Base-by-base conservation (phyloP, 2,797 vertebrate species). In the Xenopus petersii region DNA sequence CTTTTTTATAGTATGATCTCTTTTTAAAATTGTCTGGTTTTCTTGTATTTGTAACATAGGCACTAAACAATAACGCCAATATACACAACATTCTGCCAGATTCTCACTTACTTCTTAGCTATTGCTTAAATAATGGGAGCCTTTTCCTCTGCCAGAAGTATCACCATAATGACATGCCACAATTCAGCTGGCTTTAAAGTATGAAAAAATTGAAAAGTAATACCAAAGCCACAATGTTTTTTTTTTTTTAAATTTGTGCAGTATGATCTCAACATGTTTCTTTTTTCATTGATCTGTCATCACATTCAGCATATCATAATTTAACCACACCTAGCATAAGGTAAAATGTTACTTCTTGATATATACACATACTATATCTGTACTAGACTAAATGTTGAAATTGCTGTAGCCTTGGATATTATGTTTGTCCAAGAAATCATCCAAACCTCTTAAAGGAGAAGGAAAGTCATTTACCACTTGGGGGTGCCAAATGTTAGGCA, bases 101-200 rank as follows among this genome's bases (percentile, higher is more conserved):
- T 79, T 79, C 76, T 79, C 71, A 70, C 67, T 64, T 78, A 54
- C 70, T 64, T 73, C 30, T 61, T 79, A 67, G 71, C 61, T 65
- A 68, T 74, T 58, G 46, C 21, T 70, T 66, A 79, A 60, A 70
- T 74, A 66, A 67, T 66, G 62, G 67, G 62, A 70, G 54, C 62
- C 46, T 70, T 61, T 62, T 74, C 66, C 70, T 70, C 55, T 79
- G 71, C 76, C 76, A 79, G 36, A 74, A 70, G 54, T 56, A 56
- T 74, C 46, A 79, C 67, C 71, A 46, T 74, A 79, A 70, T 79
- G 66, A 74, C 62, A 74, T 69, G 70, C 59, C 60, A 68, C 62
- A 56, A 70, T 70, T 61, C 21, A 26, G 49, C 49, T 51, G 49
- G 49, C 11, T 51, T 3, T 12, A 12, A 51, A 42, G 49, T 12